A percentile compares a stretch with the other conserved stretches of the same genome.
Evolutionary conservation across 2,888 invertebrate genomes (phyloP).

Genomic region (Limnephilus marmoratus): DNA sequence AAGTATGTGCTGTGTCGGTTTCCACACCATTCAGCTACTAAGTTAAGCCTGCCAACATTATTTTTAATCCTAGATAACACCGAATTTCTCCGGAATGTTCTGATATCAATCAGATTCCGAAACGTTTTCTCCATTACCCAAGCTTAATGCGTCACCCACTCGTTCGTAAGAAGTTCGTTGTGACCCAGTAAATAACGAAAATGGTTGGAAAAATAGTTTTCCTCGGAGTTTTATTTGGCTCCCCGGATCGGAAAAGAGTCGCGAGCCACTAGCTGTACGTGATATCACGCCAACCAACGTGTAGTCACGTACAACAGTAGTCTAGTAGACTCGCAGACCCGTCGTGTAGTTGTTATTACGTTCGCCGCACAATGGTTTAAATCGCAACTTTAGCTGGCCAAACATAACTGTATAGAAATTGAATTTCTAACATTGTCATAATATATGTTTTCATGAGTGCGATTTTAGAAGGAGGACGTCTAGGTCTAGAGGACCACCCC

Average conservation of each 20-base stretch:
- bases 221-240: background rate
- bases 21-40: background rate
- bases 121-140: background rate
- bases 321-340: background rate
- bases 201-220: slow-evolving; percentile 2
- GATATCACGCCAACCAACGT: background rate
- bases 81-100: background rate
- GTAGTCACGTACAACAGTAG: background rate
- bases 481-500: too few species aligned
- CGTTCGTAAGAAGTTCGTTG: background rate
- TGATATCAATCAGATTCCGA: background rate
- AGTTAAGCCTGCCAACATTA: background rate
- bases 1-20: too few species aligned
- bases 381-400: background rate
- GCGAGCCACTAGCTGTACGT: background rate
- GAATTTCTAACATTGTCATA: too few species aligned
- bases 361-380: background rate
- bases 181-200: background rate
- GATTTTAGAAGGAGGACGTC: too few species aligned
- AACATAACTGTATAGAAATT: background rate
- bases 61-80: background rate
- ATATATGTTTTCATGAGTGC: too few species aligned
- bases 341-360: background rate
- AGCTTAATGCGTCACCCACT: background rate
- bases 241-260: background rate